Conservation (phyloP, 2,113 vertebrate species). For the Thryonomys swinderianus region DNA sequence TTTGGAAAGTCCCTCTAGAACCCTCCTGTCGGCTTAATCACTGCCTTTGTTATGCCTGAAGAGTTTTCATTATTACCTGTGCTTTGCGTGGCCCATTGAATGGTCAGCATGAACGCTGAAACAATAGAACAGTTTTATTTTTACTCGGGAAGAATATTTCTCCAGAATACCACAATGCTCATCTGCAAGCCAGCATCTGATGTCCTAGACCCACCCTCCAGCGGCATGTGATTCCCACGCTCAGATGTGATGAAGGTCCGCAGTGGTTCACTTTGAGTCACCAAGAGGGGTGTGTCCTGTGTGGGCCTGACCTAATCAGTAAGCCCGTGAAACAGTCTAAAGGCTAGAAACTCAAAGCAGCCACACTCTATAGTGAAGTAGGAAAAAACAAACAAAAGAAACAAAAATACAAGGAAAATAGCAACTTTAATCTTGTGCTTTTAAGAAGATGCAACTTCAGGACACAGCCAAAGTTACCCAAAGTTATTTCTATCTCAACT, state of each 20-base stretch:
- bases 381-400: background rate
- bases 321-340: background rate
- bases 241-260: background rate
- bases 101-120: background rate
- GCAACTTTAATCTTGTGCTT: too few species aligned
- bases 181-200: background rate
- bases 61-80: background rate
- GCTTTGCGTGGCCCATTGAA: background rate
- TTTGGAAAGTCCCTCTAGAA: background rate
- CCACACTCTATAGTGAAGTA: background rate
- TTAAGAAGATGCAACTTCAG: too few species aligned
- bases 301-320: background rate
- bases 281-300: background rate
- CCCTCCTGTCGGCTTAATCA: background rate
- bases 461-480: too few species aligned
- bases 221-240: too few species aligned
- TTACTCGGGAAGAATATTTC: background rate
- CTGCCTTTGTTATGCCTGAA: background rate
- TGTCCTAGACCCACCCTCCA: background rate
- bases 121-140: background rate
- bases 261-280: slow-evolving; percentile 17
- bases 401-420: background rate
- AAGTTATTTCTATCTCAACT: too few species aligned
- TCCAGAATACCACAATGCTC: background rate
- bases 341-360: background rate